Percentiles rank a stretch among this genome's conserved stretches.
Conservation (phyloP, 2,113 vertebrate genomes). For the Circaetus cinerascens region DNA sequence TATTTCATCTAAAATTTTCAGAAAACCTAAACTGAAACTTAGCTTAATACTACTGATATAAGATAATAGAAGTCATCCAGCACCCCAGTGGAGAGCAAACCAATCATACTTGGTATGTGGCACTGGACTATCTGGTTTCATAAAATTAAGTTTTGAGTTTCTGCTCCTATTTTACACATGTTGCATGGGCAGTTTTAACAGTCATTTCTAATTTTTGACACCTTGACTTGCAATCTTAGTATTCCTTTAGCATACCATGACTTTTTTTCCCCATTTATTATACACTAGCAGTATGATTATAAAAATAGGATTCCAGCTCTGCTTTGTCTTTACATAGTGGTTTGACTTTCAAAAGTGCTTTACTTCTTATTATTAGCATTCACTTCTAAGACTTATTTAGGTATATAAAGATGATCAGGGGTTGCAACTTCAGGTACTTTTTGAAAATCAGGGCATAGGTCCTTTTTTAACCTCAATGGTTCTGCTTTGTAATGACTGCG, state of each 20-base stretch:
- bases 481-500: neutral
- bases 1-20: neutral
- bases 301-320: neutral
- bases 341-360: neutral
- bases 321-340: neutral
- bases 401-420: neutral
- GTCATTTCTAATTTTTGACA: neutral
- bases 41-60: neutral
- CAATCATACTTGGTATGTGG: neutral
- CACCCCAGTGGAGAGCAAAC: neutral
- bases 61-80: neutral
- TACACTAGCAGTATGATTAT: neutral
- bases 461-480: neutral
- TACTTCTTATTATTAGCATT: neutral
- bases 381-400: neutral
- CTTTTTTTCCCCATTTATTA: neutral
- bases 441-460: neutral
- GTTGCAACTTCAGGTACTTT: neutral
- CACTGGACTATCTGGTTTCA: neutral
- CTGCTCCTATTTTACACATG: neutral
- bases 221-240: neutral
- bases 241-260: neutral
- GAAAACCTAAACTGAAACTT: constrained; percentile 10
- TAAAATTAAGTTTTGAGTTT: neutral
- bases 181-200: neutral